A percentile compares a stretch with the other conserved stretches of the same genome.
phyloP scores from a whole-genome alignment of 2,888 invertebrate species.

The Aleiodes leptofemur region DNA sequence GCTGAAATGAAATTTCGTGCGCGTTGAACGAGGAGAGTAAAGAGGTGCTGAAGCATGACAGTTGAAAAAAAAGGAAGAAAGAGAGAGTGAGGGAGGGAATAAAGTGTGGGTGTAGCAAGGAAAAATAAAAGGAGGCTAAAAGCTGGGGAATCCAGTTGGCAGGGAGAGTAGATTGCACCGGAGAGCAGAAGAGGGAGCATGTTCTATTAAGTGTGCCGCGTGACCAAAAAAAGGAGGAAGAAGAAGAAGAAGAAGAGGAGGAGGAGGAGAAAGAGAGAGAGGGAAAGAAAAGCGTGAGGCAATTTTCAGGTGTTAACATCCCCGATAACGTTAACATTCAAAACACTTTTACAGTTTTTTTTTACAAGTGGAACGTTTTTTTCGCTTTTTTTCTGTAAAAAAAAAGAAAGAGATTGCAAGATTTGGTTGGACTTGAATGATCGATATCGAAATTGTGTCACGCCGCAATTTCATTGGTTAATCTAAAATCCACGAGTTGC shows the following conservation, averaged over 20 bases:
- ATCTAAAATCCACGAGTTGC: too few relatives aligned
- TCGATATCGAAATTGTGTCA: too few relatives aligned
- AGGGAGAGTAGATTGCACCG: conserved; percentile 49
- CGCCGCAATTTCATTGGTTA: too few relatives aligned
- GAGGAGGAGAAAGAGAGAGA: not conserved
- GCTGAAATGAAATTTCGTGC: conserved; percentile 22
- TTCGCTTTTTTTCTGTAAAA: not conserved
- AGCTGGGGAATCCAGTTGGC: conserved; percentile 49
- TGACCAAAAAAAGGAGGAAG: conserved; percentile 57
- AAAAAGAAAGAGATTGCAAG: too few relatives aligned
- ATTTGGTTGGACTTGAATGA: too few relatives aligned
- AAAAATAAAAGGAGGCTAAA: conserved; percentile 37
- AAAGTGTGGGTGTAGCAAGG: conserved; percentile 46
- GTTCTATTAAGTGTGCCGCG: conserved; percentile 72
- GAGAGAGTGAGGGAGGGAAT: conserved; percentile 8
- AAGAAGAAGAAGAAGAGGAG: conserved; percentile 55
- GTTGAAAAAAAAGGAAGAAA: conserved; percentile 46
- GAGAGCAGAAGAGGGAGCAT: conserved; percentile 61
- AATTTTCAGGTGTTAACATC: conserved; percentile 73
- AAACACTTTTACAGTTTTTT: conserved; percentile 37
- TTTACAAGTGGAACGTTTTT: conserved; percentile 11
- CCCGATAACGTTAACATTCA: conserved; percentile 63
- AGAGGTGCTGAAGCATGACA: conserved; percentile 64
- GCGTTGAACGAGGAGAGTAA: conserved; percentile 27
- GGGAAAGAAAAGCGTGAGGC: conserved; percentile 60